phyloP scores from a whole-genome alignment of 2,797 vertebrate genomes.

The Spinibarbus caldwelli region DNA sequence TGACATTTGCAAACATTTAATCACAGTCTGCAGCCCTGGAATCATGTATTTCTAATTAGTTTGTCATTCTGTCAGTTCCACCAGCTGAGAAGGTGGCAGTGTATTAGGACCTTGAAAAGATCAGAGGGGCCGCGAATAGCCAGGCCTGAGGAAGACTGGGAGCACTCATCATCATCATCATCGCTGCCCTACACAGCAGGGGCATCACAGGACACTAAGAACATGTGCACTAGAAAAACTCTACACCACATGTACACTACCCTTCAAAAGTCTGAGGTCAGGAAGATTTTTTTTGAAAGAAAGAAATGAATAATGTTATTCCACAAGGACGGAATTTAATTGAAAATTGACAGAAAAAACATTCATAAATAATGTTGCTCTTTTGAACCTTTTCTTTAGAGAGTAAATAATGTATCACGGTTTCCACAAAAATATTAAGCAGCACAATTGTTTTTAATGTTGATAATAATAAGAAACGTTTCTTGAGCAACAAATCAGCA shows the following conservation, averaged over 20 bases:
- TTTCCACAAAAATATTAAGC: background rate
- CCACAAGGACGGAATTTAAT: background rate
- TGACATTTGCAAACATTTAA: too few species aligned
- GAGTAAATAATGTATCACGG: too few species aligned
- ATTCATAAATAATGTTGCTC: too few species aligned
- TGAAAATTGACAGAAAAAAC: background rate
- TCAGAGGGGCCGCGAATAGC: conserved; percentile 70
- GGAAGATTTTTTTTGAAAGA: rapidly evolving
- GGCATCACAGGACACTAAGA: conserved; percentile 69
- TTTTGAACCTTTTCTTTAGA: background rate
- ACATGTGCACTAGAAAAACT: conserved; percentile 32
- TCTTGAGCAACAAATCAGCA: background rate
- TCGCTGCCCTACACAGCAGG: conserved; percentile 77
- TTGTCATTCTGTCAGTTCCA: conserved; percentile 53
- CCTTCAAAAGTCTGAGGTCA: background rate
- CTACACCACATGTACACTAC: background rate
- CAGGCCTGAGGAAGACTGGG: conserved; percentile 73
- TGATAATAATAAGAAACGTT: background rate
- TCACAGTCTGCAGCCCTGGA: background rate
- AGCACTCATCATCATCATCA: conserved; percentile 66
- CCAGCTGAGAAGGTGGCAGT: conserved; percentile 43
- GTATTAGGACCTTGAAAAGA: conserved; percentile 73
- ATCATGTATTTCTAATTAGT: conserved; percentile 12
- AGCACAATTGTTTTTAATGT: background rate
- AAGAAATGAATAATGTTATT: background rate